Evolutionary conservation across 2,888 invertebrate genomes (phyloP).

Genomic region (Temnothorax ravouxi): DNA sequence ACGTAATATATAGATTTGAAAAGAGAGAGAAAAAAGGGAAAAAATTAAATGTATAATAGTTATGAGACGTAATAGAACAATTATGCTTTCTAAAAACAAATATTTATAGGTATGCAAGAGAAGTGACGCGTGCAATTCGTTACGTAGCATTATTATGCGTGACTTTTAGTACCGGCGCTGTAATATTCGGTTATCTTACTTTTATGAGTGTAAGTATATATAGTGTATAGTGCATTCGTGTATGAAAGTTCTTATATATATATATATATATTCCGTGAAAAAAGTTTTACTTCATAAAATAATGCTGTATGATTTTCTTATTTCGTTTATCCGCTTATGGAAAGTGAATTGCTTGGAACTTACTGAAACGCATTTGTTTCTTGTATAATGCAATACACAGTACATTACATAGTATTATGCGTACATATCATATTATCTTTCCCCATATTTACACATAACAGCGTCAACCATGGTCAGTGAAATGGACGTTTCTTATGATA

Average conservation of each 20-base stretch:
- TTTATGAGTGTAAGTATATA: conserved; percentile 68
- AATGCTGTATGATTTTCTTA: neutral
- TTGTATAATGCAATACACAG: neutral
- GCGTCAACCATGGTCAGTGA: conserved; percentile 21
- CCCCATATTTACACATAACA: neutral
- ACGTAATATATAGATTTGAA: conserved; percentile 13
- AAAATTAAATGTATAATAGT: neutral
- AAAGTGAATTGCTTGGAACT: neutral
- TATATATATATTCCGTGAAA: neutral
- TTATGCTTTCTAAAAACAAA: neutral
- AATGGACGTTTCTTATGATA: conserved; percentile 25
- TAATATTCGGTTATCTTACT: conserved; percentile 67
- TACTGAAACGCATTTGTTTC: neutral
- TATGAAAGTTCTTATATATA: neutral
- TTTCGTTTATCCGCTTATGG: neutral
- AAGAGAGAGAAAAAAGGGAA: neutral
- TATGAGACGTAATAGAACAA: neutral
- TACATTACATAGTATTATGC: neutral
- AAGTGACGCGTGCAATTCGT: conserved; percentile 61
- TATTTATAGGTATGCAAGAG: conserved; percentile 60
- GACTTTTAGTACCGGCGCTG: conserved; percentile 58
- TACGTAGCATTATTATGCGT: conserved; percentile 57
- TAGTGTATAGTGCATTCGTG: neutral
- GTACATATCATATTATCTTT: neutral
- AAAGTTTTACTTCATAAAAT: neutral